These are phyloP conservation scores for Myotis myotis DNA, from an alignment of 2,797 vertebrate genomes.

Conservation along the genomic window DNA sequence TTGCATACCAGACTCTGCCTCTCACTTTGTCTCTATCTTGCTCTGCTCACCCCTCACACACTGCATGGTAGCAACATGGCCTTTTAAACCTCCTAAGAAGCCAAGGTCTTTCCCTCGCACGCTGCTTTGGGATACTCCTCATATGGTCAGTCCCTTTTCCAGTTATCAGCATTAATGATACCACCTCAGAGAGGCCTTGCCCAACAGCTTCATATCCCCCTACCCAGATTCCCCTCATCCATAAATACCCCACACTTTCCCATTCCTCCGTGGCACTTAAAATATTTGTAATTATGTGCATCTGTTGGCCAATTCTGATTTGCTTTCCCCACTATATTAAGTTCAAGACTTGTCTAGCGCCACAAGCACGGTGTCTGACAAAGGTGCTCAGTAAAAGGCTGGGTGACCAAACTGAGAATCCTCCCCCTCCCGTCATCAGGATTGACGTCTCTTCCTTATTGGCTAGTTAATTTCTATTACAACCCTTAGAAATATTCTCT, in stretches of 20 bases:
- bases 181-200: neutral
- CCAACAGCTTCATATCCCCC: neutral
- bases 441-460: neutral
- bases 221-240: neutral
- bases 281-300: neutral
- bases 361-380: neutral
- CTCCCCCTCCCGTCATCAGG: neutral
- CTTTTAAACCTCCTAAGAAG: neutral
- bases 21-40: neutral
- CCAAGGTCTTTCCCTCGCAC: neutral
- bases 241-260: neutral
- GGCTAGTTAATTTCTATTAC: neutral
- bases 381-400: neutral
- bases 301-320: neutral
- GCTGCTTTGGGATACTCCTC: neutral
- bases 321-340: neutral
- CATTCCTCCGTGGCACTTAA: neutral
- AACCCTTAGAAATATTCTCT: neutral
- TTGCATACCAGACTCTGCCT: neutral
- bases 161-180: neutral
- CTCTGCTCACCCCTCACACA: neutral
- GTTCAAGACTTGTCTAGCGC: neutral
- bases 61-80: neutral
- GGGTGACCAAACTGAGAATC: neutral
- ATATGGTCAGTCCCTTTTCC: neutral